Conservation (phyloP, 2,888 invertebrate species). For the Tinea trinotella region DNA sequence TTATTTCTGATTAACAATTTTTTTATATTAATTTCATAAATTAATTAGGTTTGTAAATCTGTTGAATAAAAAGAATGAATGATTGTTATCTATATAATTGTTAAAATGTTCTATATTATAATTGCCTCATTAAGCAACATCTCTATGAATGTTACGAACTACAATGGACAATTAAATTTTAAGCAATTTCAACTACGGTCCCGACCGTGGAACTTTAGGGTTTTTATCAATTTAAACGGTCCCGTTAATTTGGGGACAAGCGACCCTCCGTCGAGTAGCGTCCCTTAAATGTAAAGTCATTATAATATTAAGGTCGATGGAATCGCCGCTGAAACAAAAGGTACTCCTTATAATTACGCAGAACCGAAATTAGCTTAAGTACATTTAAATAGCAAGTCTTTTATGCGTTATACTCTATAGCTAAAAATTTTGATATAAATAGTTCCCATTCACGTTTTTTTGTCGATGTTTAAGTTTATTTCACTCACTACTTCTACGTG, state of each 20-base stretch:
- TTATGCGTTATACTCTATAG: too few relatives aligned
- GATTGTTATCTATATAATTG: too few relatives aligned
- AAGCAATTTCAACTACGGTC: neutral
- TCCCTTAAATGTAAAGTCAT: slow-evolving; percentile 18
- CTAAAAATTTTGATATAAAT: too few relatives aligned
- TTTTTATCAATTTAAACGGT: slow-evolving; percentile 19
- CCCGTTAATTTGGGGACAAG: slow-evolving; percentile 18
- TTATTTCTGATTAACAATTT: too few relatives aligned
- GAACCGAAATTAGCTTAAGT: neutral
- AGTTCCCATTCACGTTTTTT: too few relatives aligned
- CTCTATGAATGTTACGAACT: slow-evolving; percentile 5
- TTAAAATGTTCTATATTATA: neutral
- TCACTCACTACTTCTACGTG: too few relatives aligned
- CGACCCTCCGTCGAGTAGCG: neutral
- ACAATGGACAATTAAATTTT: slow-evolving; percentile 11
- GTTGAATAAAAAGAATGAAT: too few relatives aligned
- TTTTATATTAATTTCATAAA: too few relatives aligned
- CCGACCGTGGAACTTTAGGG: slow-evolving; percentile 15
- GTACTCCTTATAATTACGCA: neutral
- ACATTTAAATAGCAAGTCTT: neutral
- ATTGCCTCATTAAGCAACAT: neutral
- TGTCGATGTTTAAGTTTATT: too few relatives aligned
- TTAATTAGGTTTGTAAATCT: too few relatives aligned
- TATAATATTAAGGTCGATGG: slow-evolving; percentile 16
- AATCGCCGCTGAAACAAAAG: slow-evolving; percentile 11